Evolutionary conservation across 2,113 vertebrate genomes (phyloP), one percentile per base, ranked within the genome.

Genomic region (Callipepla squamata): DNA sequence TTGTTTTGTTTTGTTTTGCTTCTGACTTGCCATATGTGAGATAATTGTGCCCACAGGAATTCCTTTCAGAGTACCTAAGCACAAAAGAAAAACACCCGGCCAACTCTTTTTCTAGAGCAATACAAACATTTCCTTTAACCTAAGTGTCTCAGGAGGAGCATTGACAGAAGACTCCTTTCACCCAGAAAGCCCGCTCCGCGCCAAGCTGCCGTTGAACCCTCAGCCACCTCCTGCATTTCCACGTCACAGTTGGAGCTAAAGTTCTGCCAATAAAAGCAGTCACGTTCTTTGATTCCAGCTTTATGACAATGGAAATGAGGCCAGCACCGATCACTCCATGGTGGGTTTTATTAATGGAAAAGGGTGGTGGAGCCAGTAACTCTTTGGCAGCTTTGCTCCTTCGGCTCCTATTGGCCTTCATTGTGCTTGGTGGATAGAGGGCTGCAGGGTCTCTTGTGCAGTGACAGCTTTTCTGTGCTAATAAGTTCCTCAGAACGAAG

Each of bases 121-220:
- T 89, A 75, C 96, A 98, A 98, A 98, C 96, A 97, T 98, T 98
- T 97, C 98, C 95, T 97, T 97, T 98, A 98, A 98, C 96, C 95
- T 96, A 97, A 97, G 96, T 95, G 96, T 98, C 98, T 98, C 97
- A 79, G 92, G 97, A 97, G 98, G 94, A 94, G 95, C 96, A 96
- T 47, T 96, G 97, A 97, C 96, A 96, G 97, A 97, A 95, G 92
- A 87, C 95, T 97, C 96, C 97, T 98, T 98, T 98, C 97, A 97
- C 97, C 97, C 96, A 95, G 97, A 84, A 58, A 97, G 82, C 65
- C 66, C 2, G 3, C 62, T 94, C 95, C 47, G 72, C 0, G 1
- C 44, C 86, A 90, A 50, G 73, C 90, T 95, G 93, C 87, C 9
- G 4, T 28, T 89, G 95, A 97, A 93, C 89, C 69, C 62, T 90